phyloP scores from a whole-genome alignment of 2,113 vertebrate species.

The Periophthalmodon schlosseri region DNA sequence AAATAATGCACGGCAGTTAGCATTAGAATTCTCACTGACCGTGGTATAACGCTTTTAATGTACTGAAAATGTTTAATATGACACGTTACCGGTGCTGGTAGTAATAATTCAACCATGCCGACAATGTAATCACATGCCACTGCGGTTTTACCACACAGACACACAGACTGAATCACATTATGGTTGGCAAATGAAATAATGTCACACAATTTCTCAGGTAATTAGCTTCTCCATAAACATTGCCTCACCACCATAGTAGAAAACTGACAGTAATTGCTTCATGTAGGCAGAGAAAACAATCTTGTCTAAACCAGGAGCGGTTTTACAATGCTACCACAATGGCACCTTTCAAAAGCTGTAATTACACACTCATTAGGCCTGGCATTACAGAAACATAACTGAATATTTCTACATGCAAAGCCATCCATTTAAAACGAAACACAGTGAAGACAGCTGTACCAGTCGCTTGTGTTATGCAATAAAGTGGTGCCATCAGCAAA shows the following conservation, averaged over 20 bases:
- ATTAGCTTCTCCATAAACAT: conserved; percentile 8
- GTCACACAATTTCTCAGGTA: conserved; percentile 6
- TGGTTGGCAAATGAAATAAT: neutral
- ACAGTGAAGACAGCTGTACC: neutral
- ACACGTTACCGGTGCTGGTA: no score
- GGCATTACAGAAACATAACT: neutral
- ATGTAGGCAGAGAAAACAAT: conserved; percentile 4
- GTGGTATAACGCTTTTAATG: no score
- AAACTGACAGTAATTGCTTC: conserved; percentile 5
- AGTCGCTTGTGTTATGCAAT: neutral
- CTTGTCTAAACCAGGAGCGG: neutral
- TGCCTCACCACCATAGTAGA: neutral
- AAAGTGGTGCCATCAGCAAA: neutral
- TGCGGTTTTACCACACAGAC: neutral
- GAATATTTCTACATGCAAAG: neutral
- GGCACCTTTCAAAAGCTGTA: neutral
- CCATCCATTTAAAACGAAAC: neutral
- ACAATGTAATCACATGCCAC: neutral
- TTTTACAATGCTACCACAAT: neutral
- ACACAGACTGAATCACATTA: neutral
- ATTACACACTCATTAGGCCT: conserved; percentile 1
- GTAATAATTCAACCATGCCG: neutral
- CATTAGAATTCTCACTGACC: no score
- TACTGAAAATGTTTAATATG: no score
- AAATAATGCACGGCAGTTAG: no score